Evolutionary conservation across 2,113 vertebrate species (phyloP), one percentile per base, ranked within the genome.

Genomic region (Stegastes partitus): DNA sequence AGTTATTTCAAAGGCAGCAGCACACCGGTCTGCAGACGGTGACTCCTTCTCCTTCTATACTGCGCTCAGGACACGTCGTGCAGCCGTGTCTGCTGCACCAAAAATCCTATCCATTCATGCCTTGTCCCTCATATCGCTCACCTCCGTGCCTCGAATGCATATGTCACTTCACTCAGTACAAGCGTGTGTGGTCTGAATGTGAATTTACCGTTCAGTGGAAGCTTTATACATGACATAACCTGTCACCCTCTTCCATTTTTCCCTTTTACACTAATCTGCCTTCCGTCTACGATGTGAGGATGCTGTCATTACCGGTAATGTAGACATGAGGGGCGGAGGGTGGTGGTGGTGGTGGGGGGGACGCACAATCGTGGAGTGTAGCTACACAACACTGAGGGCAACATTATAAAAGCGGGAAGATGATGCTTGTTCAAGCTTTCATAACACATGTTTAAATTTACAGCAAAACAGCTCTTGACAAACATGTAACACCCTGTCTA

Each of bases 101-200:
- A 67, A 67, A 73, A 68, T 64, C 69, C 66, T 63, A 54, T 74
- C 78, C 77, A 77, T 83, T 76, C 79, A 51, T 56, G 49, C 47
- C 59, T 28, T 65, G 54, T 70, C 73, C 57, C 62, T 64, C 70
- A 68, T 65, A 42, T 55, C 26, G 25, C 74, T 53, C 44, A 39
- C 31, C 58, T 31, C 6, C 28, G 47, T 86, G 79, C 70, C 62
- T 57, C 63, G 87, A 84, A 79, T 84, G 75, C 59, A 74, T 67
- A 73, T 68, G 45, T 58, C 50, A 25, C 68, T 77, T 80, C 31
- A 34, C 39, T 54, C 34, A 53, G 70, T 11, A 42, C 31, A 51
- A 68, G 59, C 26, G 74, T 63, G 57, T 88, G 82, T 86, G 75
- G 76, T 28, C 70, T 83, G 81, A 83, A 86, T 81, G 51, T 31